Evolutionary conservation across 1,140 invertebrate genomes (phyloP).

Genomic region (Oncopeltus fasciatus): DNA sequence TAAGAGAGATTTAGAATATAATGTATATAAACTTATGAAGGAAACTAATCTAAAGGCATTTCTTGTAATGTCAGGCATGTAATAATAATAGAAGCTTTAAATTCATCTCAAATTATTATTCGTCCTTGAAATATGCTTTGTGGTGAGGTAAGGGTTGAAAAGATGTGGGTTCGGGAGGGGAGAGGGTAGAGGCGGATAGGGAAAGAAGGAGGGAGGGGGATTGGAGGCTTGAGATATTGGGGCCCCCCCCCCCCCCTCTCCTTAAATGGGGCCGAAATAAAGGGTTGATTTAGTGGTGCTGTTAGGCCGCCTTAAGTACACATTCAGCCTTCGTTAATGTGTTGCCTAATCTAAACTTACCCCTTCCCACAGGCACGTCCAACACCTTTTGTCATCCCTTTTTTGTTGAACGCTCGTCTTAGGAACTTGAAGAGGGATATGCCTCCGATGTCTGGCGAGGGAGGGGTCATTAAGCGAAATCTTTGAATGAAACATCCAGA

Average conservation of each 20-base stretch:
- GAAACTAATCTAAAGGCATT: too few species aligned
- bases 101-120: too few species aligned
- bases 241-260: neutral
- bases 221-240: neutral
- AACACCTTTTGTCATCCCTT: conserved; percentile 8
- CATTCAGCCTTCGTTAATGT: conserved; percentile 4
- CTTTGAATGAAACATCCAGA: neutral
- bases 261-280: conserved; percentile 1
- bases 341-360: conserved; percentile 1
- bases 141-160: too few species aligned
- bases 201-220: neutral
- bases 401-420: neutral
- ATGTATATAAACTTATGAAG: too few species aligned
- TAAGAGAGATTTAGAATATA: too few species aligned
- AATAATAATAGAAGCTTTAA: too few species aligned
- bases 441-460: neutral
- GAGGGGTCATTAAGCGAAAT: neutral
- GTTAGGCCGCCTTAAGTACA: conserved; percentile 1
- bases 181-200: too few species aligned
- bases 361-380: neutral
- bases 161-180: too few species aligned
- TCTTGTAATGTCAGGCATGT: too few species aligned
- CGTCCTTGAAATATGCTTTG: too few species aligned
- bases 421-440: too few species aligned
- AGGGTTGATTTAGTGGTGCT: conserved; percentile 5